A percentile compares a stretch with the other conserved stretches of the same genome.
These are phyloP conservation scores for Desmodus rotundus DNA, from an alignment of 2,113 vertebrate genomes.

Conservation along the genomic window DNA sequence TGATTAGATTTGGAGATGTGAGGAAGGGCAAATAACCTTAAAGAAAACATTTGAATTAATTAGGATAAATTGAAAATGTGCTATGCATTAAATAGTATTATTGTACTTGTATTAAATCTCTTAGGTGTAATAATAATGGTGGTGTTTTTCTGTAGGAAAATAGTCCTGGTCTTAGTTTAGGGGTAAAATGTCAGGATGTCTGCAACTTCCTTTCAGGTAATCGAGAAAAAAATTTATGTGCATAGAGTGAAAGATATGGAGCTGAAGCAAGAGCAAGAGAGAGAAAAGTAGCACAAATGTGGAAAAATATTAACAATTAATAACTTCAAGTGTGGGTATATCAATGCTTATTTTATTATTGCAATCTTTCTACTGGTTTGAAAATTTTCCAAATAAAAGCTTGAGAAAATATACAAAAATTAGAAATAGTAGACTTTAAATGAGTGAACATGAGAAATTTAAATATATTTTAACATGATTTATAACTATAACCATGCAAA, in stretches of 20 bases:
- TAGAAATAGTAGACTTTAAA: neutral
- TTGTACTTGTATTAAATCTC: neutral
- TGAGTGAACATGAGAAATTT: neutral
- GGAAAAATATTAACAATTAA: neutral
- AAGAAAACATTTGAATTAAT: neutral
- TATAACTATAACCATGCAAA: neutral
- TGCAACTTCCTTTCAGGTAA: neutral
- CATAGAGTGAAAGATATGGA: neutral
- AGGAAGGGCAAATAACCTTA: neutral
- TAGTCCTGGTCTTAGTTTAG: neutral
- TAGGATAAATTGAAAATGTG: neutral
- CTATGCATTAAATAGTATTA: neutral
- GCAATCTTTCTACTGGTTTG: neutral
- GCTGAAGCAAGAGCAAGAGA: neutral
- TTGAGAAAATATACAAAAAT: neutral
- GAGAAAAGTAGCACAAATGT: neutral
- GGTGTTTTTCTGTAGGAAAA: neutral
- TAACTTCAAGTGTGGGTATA: neutral
- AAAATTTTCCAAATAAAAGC: conserved; percentile 5
- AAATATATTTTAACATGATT: neutral
- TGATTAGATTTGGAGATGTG: neutral
- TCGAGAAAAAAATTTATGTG: neutral
- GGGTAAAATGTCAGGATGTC: neutral
- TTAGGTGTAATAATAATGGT: neutral
- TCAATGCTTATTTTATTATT: neutral